These are phyloP conservation scores for Gasterosteus nipponicus DNA, from an alignment of 2,113 vertebrate genomes.

Conservation along the genomic window DNA sequence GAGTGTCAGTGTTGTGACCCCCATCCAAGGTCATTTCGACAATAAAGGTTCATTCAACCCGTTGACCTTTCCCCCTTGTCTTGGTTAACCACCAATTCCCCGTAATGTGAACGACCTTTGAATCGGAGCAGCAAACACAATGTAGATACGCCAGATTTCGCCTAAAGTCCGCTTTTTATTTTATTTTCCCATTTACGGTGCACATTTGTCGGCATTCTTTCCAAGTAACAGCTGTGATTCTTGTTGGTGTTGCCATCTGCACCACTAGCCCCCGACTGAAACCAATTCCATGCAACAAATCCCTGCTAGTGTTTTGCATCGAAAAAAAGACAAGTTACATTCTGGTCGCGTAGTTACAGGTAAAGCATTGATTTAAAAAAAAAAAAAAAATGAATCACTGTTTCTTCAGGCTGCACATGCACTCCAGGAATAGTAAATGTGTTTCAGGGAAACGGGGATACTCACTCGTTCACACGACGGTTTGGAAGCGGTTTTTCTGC, in stretches of 20 bases:
- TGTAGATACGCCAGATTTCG: constrained; percentile 1
- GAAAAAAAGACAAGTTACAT: background rate
- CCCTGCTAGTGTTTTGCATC: background rate
- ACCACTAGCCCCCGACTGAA: background rate
- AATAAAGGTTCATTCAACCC: background rate
- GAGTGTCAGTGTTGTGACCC: constrained; percentile 7
- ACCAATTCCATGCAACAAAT: background rate
- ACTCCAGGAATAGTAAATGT: constrained; percentile 20
- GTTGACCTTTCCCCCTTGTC: constrained; percentile 6
- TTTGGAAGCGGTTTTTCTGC: constrained; percentile 32
- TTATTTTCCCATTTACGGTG: background rate
- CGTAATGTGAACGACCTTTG: constrained; percentile 10
- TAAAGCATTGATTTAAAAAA: background rate
- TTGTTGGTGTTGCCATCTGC: no score
- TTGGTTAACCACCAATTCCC: background rate
- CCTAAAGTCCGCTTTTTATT: constrained; percentile 5
- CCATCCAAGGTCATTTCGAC: constrained; percentile 13
- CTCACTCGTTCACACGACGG: constrained; percentile 14
- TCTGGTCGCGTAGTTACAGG: background rate
- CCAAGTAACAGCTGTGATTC: background rate
- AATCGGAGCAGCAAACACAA: background rate
- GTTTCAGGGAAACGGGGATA: constrained; percentile 8
- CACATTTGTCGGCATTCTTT: background rate
- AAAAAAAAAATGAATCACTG: no score
- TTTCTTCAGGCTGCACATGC: constrained; percentile 2